phyloP scores from a whole-genome alignment of 2,888 invertebrate species.

The Sinotaia quadrata region DNA sequence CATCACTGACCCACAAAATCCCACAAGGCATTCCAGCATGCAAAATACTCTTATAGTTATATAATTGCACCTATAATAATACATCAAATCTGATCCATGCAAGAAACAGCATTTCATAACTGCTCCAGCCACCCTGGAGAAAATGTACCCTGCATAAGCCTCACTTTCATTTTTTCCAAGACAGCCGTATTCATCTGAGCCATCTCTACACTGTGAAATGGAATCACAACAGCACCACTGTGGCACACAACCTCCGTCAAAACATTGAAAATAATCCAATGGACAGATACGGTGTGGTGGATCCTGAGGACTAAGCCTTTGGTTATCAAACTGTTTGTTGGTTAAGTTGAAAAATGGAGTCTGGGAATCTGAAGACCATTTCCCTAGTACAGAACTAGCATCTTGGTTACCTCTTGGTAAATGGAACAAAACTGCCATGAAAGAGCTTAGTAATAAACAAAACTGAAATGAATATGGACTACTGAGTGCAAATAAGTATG shows the following conservation, averaged over 20 bases:
- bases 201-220: slow-evolving; percentile 25
- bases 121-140: background rate
- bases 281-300: slow-evolving; percentile 1
- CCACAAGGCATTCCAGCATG: too few species aligned
- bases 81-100: too few species aligned
- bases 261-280: slow-evolving; percentile 23
- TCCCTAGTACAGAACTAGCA: slow-evolving; percentile 3
- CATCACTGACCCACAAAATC: too few species aligned
- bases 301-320: background rate
- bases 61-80: too few species aligned
- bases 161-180: background rate
- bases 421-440: too few species aligned
- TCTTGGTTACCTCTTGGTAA: too few species aligned
- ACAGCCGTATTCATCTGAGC: slow-evolving; percentile 30
- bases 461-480: too few species aligned
- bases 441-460: too few species aligned
- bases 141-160: background rate
- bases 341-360: slow-evolving; percentile 3
- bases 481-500: too few species aligned
- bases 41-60: too few species aligned
- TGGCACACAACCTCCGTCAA: slow-evolving; percentile 31
- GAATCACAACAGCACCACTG: slow-evolving; percentile 26
- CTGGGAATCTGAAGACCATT: background rate
- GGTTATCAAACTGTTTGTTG: background rate
- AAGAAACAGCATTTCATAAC: background rate